Conservation (phyloP, 2,113 vertebrate species). For the Ranitomeya variabilis region DNA sequence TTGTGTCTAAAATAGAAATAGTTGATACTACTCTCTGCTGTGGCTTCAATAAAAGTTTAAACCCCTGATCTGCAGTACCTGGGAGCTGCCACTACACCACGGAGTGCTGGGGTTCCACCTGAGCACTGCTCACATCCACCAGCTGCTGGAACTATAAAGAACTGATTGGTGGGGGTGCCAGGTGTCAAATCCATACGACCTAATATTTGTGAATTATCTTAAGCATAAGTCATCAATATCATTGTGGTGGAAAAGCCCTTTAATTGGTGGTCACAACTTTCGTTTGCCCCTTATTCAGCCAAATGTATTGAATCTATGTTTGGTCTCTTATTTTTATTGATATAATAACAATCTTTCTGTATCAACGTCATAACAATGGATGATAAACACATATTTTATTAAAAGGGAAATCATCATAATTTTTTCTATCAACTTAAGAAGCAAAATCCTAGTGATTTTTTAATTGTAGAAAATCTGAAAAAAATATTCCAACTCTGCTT, state of each 20-base stretch:
- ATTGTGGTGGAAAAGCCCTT: not conserved
- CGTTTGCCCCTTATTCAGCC: not conserved
- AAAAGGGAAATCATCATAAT: slow-evolving; percentile 41
- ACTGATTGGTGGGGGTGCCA: too few relatives aligned
- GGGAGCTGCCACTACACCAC: too few relatives aligned
- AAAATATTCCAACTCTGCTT: slow-evolving; percentile 25
- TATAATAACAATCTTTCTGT: slow-evolving; percentile 1
- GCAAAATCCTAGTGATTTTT: slow-evolving; percentile 24
- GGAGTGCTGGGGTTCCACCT: too few relatives aligned
- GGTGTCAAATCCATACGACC: too few relatives aligned
- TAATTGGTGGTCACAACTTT: not conserved
- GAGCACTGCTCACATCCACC: too few relatives aligned
- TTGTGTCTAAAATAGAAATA: too few relatives aligned
- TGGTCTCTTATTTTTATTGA: not conserved
- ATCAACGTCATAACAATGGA: not conserved
- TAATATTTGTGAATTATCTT: too few relatives aligned
- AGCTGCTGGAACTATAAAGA: too few relatives aligned
- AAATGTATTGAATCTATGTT: not conserved
- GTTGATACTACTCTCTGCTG: not conserved
- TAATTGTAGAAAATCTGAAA: slow-evolving; percentile 44
- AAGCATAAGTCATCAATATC: too few relatives aligned
- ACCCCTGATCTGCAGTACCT: too few relatives aligned
- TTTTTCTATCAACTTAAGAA: slow-evolving; percentile 22
- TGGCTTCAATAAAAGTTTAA: not conserved
- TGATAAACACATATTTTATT: slow-evolving; percentile 26